phyloP scores from a whole-genome alignment of 2,888 invertebrate species.

The Proisotoma minuta region DNA sequence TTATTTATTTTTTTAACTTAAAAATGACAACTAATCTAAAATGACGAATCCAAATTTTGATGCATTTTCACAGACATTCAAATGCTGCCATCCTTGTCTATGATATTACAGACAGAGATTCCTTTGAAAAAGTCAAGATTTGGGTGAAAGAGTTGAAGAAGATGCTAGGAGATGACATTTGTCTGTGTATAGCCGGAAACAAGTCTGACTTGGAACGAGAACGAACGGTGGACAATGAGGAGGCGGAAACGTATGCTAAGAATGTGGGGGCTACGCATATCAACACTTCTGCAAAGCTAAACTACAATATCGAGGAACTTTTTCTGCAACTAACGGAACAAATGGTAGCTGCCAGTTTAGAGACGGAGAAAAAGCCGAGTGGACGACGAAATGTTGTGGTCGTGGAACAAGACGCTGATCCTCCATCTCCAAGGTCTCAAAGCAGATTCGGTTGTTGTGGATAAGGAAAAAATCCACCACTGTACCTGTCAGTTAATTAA shows the following conservation, averaged over 20 bases:
- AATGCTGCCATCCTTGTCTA: constrained; percentile 97
- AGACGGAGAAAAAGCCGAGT: constrained; percentile 47
- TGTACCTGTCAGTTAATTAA: too few relatives aligned
- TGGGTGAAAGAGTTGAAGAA: constrained; percentile 97
- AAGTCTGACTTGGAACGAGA: constrained; percentile 93
- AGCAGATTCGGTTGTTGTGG: constrained; percentile 47
- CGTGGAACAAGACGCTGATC: constrained; percentile 47
- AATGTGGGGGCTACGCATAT: constrained; percentile 89
- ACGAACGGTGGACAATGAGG: constrained; percentile 73
- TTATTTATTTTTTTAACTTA: too few relatives aligned
- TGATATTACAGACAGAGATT: constrained; percentile 95
- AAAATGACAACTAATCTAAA: too few relatives aligned
- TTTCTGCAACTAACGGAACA: constrained; percentile 76
- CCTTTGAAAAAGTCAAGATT: constrained; percentile 92
- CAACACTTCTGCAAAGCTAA: constrained; percentile 88
- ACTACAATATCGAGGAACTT: constrained; percentile 85
- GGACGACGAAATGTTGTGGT: constrained; percentile 46
- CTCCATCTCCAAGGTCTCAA: constrained; percentile 20
- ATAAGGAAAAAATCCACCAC: too few relatives aligned
- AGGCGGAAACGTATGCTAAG: constrained; percentile 80
- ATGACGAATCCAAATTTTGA: too few relatives aligned
- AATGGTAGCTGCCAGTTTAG: constrained; percentile 59
- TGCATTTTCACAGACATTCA: too few relatives aligned
- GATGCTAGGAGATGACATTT: constrained; percentile 89
- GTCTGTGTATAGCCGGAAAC: constrained; percentile 90